Base-by-base conservation (phyloP, 2,113 vertebrate species). In the Furnarius figulus region DNA sequence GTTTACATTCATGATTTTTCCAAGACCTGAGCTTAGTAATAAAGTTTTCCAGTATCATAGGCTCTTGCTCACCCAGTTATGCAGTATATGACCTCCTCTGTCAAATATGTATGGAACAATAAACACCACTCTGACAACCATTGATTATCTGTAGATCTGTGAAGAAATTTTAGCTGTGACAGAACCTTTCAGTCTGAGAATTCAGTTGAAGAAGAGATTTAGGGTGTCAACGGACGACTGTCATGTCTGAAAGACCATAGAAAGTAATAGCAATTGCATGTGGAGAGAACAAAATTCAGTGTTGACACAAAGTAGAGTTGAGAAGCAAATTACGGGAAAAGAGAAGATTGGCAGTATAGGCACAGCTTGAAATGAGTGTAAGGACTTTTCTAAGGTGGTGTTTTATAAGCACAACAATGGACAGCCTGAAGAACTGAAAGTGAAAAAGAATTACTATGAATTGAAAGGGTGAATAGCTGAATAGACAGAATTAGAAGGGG, bases 291-390 rank as follows among this genome's bases (percentile, higher is more conserved):
- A 44, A 89, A 90, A 92, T 84, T 40, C 50, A 87, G 53, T 49
- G 56, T 39, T 93, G 81, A 92, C 53, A 79, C 40, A 85, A 96
- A 86, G 18, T 56, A 87, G 30, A 65, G 33, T 22, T 87, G 66
- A 87, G 81, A 75, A 87, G n/a, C 7, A 92, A 86, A 83, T 95
- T 92, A 81, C 61, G 71, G 16, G 27, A 59, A 83, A 93, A 73
- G 10, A 78, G 91, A 89, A 71, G 73, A 89, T 13, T 87, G 81
- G 61, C 77, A 94, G 59, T 66, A 59, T 10, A 84, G 65, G 31
- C 30, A 1, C 25, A 49, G 44, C 14, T 66, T 92, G 37, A 89
- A 92, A 85, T 50, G 17, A 85, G 20, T n/a, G 5, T 75, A 81
- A 74, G 25, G 86, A 65, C 28, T 78, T 88, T 75, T 59, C 44